Base-by-base conservation (phyloP, 2,888 invertebrate species). In the Theretra japonica region DNA sequence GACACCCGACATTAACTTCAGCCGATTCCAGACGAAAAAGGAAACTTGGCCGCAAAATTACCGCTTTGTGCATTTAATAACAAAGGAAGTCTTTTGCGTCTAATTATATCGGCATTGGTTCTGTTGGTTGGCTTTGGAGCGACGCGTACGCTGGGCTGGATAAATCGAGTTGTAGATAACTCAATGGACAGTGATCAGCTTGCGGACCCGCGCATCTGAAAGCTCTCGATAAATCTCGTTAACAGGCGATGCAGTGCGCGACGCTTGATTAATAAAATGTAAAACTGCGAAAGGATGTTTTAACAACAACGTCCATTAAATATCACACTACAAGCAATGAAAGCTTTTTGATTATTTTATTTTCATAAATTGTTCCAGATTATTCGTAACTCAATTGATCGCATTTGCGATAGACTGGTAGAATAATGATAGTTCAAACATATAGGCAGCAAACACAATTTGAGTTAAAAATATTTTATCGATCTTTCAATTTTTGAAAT, bases 1-100 rank as follows among this genome's bases (percentile, higher is more conserved):
- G 79, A 77, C 78, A 72, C 58, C 65, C 70, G 60, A 56, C 65
- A 62, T 65, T 65, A 56, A 56, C 53, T 70, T 65, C 23, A 30
- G 23, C 53, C 56, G 33, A 70, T 33, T 70, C 62, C 53, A 33
- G 23, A 70, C 53, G 33, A 70, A 65, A 69, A 70, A 65, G 33
- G 53, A 65, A 56, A 53, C 53, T 62, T 62, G 65, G 53, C 53
- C 30, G 17, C 53, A 30, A 56, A 53, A 65, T 65, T 56, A 60
- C 50, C 28, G 23, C 62, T 53, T 65, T 65, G 48, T 65, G 48
- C 48, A n/a, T 60, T 30, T 60, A 17, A 48, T 65, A 65, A 65
- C 65, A 65, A 65, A 65, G 65, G 48, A 48, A 48, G 65, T 7
- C 23, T 48, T 65, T 48, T 21, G n/a, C 23, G 41, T 41, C 65